Conservation (phyloP, 2,113 vertebrate genomes). For the Pheucticus melanocephalus region DNA sequence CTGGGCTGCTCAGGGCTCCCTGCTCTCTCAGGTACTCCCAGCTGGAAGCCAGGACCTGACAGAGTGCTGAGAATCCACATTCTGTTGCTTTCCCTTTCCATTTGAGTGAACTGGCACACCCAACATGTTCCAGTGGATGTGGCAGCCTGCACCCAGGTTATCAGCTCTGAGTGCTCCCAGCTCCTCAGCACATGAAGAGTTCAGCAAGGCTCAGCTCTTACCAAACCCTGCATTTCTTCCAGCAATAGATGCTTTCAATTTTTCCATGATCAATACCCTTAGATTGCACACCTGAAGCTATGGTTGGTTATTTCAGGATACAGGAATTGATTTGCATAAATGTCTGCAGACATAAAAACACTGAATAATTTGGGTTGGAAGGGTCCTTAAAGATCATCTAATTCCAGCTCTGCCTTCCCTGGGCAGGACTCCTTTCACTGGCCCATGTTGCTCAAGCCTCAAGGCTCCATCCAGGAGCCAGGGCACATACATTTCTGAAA, state of each 20-base stretch:
- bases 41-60: neutral
- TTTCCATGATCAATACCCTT: neutral
- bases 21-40: neutral
- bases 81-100: neutral
- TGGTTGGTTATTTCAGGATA: neutral
- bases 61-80: fast-evolving
- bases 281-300: neutral
- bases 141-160: neutral
- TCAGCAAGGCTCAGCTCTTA: neutral
- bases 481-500: neutral
- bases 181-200: neutral
- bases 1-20: neutral
- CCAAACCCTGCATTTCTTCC: neutral
- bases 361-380: neutral
- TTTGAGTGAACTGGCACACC: fast-evolving
- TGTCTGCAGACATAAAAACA: neutral
- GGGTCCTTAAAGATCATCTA: neutral
- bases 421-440: neutral
- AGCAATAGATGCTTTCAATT: neutral
- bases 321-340: neutral
- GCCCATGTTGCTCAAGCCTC: neutral
- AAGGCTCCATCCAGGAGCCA: neutral
- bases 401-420: neutral
- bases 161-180: neutral
- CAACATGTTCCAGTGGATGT: fast-evolving